Conservation (phyloP, 1,140 invertebrate genomes). For the Ceratoteleas bidentatus region DNA sequence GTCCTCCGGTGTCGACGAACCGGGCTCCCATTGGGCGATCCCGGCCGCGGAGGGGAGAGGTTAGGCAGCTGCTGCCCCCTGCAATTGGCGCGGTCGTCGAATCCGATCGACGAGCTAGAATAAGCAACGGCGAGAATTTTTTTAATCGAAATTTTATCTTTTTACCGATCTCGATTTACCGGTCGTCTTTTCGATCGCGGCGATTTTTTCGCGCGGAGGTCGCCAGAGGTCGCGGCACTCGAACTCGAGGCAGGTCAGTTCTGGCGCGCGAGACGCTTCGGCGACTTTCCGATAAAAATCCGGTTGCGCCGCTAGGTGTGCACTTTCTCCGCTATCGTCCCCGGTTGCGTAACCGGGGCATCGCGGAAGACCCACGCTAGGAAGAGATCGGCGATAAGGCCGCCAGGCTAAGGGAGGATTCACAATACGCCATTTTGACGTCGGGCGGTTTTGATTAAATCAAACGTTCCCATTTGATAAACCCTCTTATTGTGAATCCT, state of each 20-base stretch:
- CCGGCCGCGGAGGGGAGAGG: constrained; percentile 53
- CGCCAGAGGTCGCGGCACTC: not conserved
- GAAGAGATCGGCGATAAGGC: not conserved
- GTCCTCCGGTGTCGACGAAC: constrained; percentile 62
- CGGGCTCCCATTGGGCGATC: constrained; percentile 56
- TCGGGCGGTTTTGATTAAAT: too few relatives aligned
- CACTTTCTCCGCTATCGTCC: constrained; percentile 69
- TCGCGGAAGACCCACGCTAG: not conserved
- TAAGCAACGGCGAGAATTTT: too few relatives aligned
- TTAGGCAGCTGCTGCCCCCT: too few relatives aligned
- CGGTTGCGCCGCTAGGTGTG: constrained; percentile 10
- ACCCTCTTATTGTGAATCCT: too few relatives aligned
- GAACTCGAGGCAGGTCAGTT: constrained; percentile 72
- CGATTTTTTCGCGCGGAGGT: not conserved
- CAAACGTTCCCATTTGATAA: too few relatives aligned
- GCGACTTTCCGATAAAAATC: constrained; percentile 66
- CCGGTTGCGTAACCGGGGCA: constrained; percentile 46
- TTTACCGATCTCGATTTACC: too few relatives aligned
- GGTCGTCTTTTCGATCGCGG: too few relatives aligned
- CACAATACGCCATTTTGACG: too few relatives aligned
- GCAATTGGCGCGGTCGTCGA: too few relatives aligned
- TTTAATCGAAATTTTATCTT: too few relatives aligned
- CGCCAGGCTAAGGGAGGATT: too few relatives aligned
- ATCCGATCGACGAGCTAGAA: too few relatives aligned
- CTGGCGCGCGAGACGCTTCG: constrained; percentile 41